Evolutionary conservation across 1,140 invertebrate species (phyloP), one percentile per base, ranked within the genome.

Genomic region (Venturia canescens): DNA sequence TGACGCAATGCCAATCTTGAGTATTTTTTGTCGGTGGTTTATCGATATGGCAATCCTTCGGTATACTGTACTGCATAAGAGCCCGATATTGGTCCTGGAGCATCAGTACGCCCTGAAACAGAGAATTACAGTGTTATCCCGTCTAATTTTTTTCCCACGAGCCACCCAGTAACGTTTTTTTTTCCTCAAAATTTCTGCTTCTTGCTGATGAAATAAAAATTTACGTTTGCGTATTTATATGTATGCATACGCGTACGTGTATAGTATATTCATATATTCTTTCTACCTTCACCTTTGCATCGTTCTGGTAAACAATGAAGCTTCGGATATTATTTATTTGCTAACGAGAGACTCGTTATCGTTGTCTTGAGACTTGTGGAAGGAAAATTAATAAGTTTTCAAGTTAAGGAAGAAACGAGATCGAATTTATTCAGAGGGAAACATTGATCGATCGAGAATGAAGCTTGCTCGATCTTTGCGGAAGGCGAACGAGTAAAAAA

Each of bases 51-150:
- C 86, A 88, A 82, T 94, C 93, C 86, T 94, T 94, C 21, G 93
- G 93, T 85, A 95, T 94, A 86, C 95, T 95, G 89, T 95, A 96
- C 86, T 95, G 95, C 93, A 96, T 94, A 9, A 95, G 92, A 57
- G 95, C 94, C 69, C 94, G 92, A 85, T 94, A 94, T 82, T 95
- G 94, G 89, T 95, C 94, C 91, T 95, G 94, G 67, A 96, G 91
- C 93, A 95, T 94, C 80, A 96, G 90, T 67, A 94, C 92, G 80
- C 95, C 95, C 94, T 95, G 94, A 91, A 92, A 91, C 91, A 92
- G 87, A 91, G 87, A 89, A 91, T 91, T 91, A 90, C 86, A 91
- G 91, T 91, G 90, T 91, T 91, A 92, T 91, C 91, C 90, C 88
- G 89, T 91, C 89, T 88, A 89, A 87, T 87, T 83, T 89, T n/a